Base-by-base conservation (phyloP, 2,888 invertebrate species). In the Polia nebulosa region DNA sequence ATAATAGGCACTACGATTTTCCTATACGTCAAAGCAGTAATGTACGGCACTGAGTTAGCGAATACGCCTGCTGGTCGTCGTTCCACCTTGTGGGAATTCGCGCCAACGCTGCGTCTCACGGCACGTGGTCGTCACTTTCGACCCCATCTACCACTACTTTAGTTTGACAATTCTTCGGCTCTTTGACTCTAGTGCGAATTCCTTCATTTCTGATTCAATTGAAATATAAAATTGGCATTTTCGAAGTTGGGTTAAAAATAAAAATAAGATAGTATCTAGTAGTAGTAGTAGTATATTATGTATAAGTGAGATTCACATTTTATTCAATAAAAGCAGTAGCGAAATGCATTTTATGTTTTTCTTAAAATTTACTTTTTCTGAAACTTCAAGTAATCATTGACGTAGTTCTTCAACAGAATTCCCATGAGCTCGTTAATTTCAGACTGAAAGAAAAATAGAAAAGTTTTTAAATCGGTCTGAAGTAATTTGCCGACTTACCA, bases 341-440 rank as follows among this genome's bases (percentile, higher is more conserved):
- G 32, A n/a, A 11, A 6, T 29, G 2, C 5, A 45, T 5, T 1
- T 32, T 17, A 13, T 4, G 27, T n/a, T 20, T 6, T 9, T n/a
- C 7, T 44, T 20, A 45, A 20, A 11, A 36, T n/a, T 2, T 72
- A 72, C 25, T 34, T 63, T 5, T 8, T 11, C 8, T 70, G 70
- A 7, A 41, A 6, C n/a, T 58, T 52, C 36, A 74, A 53, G 57
- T 57, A 76, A 11, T 61, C 20, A 34, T 84, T 78, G 5, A 72
- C 27, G 3, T 73, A 1, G 1, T 80, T 70, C 52, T 44, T 41
- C 8, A 74, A 11, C 22, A 70, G 13, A 9, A 76, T 69, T 59
- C 51, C 80, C 39, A 80, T 20, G 0, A 82, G 63, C 17, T 56
- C 52, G 56, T 78, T 51, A 29, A 82, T 65, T 41, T 80, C 76